A percentile compares a stretch with the other conserved stretches of the same genome.
Conservation (phyloP, 2,113 vertebrate genomes). For the Anolis sagrei region DNA sequence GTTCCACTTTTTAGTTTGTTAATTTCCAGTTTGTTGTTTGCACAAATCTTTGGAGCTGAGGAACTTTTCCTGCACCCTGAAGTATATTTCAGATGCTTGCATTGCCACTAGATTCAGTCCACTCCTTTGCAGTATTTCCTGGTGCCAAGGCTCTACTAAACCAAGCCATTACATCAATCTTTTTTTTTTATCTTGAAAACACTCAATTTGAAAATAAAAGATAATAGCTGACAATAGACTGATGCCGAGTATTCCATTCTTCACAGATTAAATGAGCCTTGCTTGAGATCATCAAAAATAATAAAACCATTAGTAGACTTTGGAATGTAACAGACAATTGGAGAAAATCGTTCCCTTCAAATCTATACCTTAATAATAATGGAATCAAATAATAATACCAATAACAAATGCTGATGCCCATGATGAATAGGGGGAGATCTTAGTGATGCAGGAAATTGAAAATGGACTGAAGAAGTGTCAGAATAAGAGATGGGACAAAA, state of each 20-base stretch:
- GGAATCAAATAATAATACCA: conserved; percentile 39
- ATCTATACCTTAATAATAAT: conserved; percentile 62
- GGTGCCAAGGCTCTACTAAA: conserved; percentile 34
- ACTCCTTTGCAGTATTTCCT: conserved; percentile 43
- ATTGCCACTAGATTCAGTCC: not conserved
- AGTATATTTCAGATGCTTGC: not conserved
- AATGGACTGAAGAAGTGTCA: conserved; percentile 19
- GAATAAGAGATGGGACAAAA: conserved; percentile 10
- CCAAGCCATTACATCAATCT: conserved; percentile 64
- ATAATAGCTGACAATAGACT: conserved; percentile 57
- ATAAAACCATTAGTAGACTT: conserved; percentile 69
- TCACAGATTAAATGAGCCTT: conserved; percentile 74
- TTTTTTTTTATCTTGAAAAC: conserved; percentile 59
- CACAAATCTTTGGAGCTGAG: not conserved
- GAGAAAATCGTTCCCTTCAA: conserved; percentile 57
- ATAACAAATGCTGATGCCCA: conserved; percentile 31
- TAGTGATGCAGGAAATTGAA: conserved; percentile 57
- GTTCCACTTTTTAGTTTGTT: not conserved
- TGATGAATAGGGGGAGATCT: conserved; percentile 51
- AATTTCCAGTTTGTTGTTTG: not conserved
- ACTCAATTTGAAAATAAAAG: conserved; percentile 68
- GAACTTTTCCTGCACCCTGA: not conserved
- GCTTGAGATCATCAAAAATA: conserved; percentile 69
- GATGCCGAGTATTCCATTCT: conserved; percentile 67
- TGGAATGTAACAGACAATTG: conserved; percentile 53